A percentile compares a stretch with the other conserved stretches of the same genome.
phyloP scores from a whole-genome alignment of 2,888 invertebrate genomes.

The Drosophila eohydei region DNA sequence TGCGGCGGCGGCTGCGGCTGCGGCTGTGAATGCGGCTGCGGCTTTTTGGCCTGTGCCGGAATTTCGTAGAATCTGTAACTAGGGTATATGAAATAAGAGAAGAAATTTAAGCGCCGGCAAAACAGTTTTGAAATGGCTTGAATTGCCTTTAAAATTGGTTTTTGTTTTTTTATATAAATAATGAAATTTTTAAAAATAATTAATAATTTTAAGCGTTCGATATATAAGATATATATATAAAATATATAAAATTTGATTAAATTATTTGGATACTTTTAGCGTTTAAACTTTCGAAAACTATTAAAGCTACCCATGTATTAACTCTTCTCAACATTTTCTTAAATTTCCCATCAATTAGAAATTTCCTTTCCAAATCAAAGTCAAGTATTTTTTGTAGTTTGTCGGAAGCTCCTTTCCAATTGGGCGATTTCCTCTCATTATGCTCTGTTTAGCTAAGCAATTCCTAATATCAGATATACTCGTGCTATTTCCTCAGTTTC shows the following conservation, averaged over 20 bases:
- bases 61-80: conserved; percentile 51
- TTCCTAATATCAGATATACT: conserved; percentile 3
- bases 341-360: conserved; percentile 1
- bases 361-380: conserved; percentile 11
- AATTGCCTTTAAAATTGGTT: not conserved
- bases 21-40: conserved; percentile 29
- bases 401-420: conserved; percentile 10
- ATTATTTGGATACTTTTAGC: no score
- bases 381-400: conserved; percentile 9
- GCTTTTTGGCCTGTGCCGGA: conserved; percentile 55
- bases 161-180: not conserved
- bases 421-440: conserved; percentile 2
- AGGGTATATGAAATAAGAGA: conserved; percentile 6
- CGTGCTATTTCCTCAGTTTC: conserved; percentile 3
- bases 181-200: not conserved
- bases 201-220: not conserved
- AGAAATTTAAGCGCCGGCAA: conserved; percentile 46
- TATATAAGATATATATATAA: not conserved
- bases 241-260: not conserved
- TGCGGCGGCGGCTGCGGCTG: conserved; percentile 25
- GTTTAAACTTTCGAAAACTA: not conserved
- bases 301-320: no score
- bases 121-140: conserved; percentile 8
- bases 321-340: not conserved
- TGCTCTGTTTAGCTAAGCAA: conserved; percentile 7